Conservation (phyloP, 2,113 vertebrate species). For the Rhinolophus ferrumequinum region DNA sequence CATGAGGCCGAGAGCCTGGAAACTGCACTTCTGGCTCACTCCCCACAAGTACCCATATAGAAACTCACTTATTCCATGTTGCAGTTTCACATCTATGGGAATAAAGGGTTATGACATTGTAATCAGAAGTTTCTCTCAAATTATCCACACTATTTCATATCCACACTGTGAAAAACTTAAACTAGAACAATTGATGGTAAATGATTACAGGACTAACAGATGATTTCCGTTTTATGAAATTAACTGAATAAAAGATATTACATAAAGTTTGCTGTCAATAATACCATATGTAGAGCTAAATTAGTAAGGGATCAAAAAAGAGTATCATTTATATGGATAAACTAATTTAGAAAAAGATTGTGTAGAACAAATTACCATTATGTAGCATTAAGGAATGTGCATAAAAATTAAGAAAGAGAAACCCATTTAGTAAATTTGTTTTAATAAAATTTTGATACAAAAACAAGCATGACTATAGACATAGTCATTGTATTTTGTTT, state of each 20-base stretch:
- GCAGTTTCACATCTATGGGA: background rate
- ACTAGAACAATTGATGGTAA: background rate
- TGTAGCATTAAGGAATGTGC: background rate
- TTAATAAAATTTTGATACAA: background rate
- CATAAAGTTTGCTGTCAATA: background rate
- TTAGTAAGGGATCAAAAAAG: background rate
- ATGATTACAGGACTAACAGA: background rate
- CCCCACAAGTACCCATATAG: background rate
- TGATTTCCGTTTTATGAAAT: background rate
- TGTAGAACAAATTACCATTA: background rate
- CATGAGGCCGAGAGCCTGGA: too few relatives aligned
- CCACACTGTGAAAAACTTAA: background rate
- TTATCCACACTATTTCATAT: background rate
- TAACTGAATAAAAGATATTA: background rate
- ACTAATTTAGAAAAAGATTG: background rate
- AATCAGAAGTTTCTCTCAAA: background rate
- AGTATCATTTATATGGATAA: background rate
- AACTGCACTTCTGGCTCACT: too few relatives aligned
- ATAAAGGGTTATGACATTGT: background rate
- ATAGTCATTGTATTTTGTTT: background rate
- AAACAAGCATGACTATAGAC: background rate
- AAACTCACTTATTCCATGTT: background rate
- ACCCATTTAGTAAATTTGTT: background rate
- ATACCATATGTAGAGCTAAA: background rate
- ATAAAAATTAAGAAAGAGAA: background rate